Percentiles rank a stretch among this genome's conserved stretches.
phyloP scores from a whole-genome alignment of 2,113 vertebrate genomes.

The Pangasianodon gigas region DNA sequence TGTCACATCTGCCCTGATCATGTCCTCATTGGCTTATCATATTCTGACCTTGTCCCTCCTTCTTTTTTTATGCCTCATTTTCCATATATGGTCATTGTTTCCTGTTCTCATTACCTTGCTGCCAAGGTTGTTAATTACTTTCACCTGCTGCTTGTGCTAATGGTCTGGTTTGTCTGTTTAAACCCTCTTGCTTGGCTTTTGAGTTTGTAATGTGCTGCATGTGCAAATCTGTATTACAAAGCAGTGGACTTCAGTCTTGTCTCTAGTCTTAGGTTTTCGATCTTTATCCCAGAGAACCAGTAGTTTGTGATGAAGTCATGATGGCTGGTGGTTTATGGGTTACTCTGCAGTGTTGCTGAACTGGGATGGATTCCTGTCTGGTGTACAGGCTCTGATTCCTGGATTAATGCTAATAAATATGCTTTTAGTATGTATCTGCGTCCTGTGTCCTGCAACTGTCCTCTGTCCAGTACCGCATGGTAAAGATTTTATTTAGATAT shows the following conservation, averaged over 20 bases:
- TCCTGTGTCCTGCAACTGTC: background rate
- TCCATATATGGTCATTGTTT: background rate
- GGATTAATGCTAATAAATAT: background rate
- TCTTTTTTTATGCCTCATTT: background rate
- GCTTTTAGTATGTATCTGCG: background rate
- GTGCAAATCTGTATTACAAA: background rate
- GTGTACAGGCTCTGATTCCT: background rate
- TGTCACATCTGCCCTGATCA: background rate
- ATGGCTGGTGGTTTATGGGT: background rate
- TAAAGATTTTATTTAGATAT: background rate
- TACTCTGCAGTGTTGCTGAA: background rate
- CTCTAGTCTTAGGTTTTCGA: background rate
- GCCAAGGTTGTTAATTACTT: background rate
- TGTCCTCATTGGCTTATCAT: background rate
- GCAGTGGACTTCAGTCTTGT: background rate
- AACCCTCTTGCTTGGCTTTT: too few species aligned
- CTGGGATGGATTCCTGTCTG: background rate
- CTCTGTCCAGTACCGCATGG: background rate
- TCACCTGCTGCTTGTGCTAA: background rate
- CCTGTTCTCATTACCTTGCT: background rate
- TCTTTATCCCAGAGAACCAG: background rate
- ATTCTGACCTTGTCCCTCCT: background rate
- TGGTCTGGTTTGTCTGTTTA: background rate
- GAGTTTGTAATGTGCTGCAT: background rate
- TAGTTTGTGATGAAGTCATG: background rate